Evolutionary conservation across 2,888 invertebrate genomes (phyloP).

Genomic region (Sesamia inferens): DNA sequence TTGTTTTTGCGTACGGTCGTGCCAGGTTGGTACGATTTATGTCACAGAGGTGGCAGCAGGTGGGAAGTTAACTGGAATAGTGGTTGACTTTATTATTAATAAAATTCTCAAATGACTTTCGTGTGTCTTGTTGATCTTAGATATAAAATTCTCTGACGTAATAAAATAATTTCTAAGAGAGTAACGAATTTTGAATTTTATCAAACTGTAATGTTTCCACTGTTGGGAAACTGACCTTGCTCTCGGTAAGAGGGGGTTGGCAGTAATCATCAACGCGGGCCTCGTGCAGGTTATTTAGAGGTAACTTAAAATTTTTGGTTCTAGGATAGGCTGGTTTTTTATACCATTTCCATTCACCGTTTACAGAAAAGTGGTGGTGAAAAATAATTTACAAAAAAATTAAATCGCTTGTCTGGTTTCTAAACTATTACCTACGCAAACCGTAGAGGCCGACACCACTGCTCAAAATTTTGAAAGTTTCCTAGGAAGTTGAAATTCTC

Average conservation of each 20-base stretch:
- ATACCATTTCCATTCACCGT: background rate
- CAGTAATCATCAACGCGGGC: background rate
- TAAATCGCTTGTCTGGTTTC: background rate
- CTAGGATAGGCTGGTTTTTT: background rate
- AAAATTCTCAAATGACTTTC: background rate
- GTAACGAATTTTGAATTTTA: background rate
- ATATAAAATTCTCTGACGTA: background rate
- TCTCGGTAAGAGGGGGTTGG: background rate
- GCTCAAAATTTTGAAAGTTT: background rate
- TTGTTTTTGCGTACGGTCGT: conserved; percentile 27
- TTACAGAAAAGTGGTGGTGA: background rate
- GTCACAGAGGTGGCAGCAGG: background rate
- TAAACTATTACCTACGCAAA: background rate
- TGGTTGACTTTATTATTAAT: conserved; percentile 16
- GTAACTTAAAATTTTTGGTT: background rate
- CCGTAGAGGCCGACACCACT: background rate
- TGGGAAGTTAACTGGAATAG: conserved; percentile 1
- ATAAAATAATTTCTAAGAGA: background rate
- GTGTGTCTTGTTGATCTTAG: background rate
- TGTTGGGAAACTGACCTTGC: background rate
- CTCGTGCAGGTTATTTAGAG: background rate
- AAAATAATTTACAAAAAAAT: background rate
- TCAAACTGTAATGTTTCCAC: background rate
- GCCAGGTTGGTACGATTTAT: conserved; percentile 8
- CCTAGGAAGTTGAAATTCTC: background rate